Percentiles rank a stretch among this genome's conserved stretches.
Conservation (phyloP, 2,888 invertebrate species). For the Drosophila emarginata region DNA sequence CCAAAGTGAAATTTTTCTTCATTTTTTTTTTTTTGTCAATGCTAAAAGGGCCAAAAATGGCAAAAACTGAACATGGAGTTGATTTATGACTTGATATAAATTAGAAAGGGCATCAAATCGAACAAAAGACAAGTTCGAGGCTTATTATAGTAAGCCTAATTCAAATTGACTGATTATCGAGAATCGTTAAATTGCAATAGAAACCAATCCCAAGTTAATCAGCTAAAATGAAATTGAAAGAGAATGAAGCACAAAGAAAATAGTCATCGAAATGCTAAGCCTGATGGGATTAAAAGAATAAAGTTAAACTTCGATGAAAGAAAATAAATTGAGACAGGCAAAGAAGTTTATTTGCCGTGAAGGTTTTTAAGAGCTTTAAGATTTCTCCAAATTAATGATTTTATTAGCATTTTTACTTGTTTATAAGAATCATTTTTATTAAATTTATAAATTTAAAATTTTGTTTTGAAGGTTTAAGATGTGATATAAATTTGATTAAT, state of each 20-base stretch:
- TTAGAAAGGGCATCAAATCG: not conserved
- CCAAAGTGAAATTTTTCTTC: conserved; percentile 42
- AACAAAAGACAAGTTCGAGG: not conserved
- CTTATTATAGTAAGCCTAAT: not conserved
- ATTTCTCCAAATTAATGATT: not conserved
- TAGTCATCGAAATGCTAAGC: not conserved
- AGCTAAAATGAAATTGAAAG: not conserved
- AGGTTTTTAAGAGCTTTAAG: not conserved
- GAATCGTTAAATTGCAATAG: not conserved
- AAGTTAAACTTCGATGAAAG: not conserved
- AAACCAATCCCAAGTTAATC: not conserved
- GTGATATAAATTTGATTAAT: too few relatives aligned
- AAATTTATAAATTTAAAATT: too few relatives aligned
- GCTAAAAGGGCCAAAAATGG: conserved; percentile 10
- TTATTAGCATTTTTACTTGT: too few relatives aligned
- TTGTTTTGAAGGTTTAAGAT: too few relatives aligned
- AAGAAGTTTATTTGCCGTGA: not conserved
- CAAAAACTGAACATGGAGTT: not conserved
- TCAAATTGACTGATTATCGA: conserved; percentile 7
- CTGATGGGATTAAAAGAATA: conserved; percentile 6
- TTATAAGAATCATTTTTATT: too few relatives aligned
- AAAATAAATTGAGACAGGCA: not conserved
- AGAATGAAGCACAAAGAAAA: not conserved
- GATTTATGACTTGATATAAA: conserved; percentile 9
- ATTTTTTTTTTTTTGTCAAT: conserved; percentile 46